Conservation (phyloP, 2,797 vertebrate genomes). For the Dicrostonyx torquatus region DNA sequence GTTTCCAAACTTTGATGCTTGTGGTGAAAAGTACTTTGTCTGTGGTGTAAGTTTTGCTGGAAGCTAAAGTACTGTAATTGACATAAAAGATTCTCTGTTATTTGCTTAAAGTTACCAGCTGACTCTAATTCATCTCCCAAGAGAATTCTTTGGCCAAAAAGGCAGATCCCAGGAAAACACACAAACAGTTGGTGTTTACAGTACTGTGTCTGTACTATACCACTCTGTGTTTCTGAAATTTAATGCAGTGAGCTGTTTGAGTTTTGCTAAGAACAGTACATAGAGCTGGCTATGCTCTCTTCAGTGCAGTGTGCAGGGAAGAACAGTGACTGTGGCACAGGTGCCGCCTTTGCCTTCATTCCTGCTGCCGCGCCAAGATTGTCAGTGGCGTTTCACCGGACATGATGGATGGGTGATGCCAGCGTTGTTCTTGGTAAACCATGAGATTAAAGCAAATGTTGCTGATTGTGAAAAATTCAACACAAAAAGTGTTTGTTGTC, state of each 20-base stretch:
- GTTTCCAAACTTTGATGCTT: neutral
- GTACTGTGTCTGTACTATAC: neutral
- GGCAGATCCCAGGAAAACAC: neutral
- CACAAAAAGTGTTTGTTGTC: neutral
- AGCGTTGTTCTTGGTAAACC: neutral
- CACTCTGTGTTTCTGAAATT: neutral
- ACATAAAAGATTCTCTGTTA: neutral
- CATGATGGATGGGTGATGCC: neutral
- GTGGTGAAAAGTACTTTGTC: neutral
- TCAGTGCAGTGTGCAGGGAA: neutral
- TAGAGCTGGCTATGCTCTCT: neutral
- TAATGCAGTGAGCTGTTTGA: neutral
- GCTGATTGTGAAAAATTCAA: neutral
- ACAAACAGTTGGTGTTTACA: neutral
- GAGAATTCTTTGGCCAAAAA: neutral
- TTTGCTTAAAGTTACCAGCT: neutral
- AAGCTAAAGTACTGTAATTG: neutral
- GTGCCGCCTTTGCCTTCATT: neutral
- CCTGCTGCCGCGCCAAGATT: neutral
- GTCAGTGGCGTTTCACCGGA: neutral
- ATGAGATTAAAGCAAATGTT: neutral
- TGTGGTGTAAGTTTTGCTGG: neutral
- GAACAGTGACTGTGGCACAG: neutral
- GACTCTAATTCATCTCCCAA: neutral
- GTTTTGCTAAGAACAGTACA: neutral